Conservation (phyloP, 1,140 invertebrate species). For the silkworm (Bombyx mori) region DNA sequence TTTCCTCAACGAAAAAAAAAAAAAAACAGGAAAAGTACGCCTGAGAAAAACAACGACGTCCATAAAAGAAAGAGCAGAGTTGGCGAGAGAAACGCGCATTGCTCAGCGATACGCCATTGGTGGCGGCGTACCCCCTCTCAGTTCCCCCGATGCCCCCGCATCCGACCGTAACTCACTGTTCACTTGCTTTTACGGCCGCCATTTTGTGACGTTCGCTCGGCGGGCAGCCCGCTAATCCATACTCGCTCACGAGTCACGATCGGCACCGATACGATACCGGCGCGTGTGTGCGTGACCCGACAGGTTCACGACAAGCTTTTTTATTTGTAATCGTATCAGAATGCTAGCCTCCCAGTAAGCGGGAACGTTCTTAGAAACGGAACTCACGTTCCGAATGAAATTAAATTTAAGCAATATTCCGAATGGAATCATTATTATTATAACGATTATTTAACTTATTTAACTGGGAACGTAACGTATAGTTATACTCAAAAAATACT, state of each 20-base stretch:
- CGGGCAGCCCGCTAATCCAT: constrained; percentile 53
- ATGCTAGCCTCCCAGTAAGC: constrained; percentile 16
- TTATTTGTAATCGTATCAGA: constrained; percentile 16
- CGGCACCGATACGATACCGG: constrained; percentile 8
- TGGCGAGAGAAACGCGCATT: constrained; percentile 47
- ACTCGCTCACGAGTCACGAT: constrained; percentile 13
- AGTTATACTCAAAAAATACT: no score
- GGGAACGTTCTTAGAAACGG: constrained; percentile 16
- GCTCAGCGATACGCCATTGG: constrained; percentile 59
- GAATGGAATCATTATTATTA: not conserved
- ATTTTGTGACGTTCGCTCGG: constrained; percentile 67
- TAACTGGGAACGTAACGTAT: no score
- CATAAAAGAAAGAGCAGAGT: constrained; percentile 68
- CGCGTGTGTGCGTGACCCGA: constrained; percentile 49
- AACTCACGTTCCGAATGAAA: constrained; percentile 9
- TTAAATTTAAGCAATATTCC: not conserved
- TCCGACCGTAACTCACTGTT: constrained; percentile 65
- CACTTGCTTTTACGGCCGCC: constrained; percentile 70
- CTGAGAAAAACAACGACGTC: constrained; percentile 61
- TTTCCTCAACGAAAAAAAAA: constrained; percentile 59
- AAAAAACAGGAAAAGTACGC: constrained; percentile 64
- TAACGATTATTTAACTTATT: not conserved
- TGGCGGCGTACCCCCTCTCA: constrained; percentile 21
- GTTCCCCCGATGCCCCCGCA: constrained; percentile 23
- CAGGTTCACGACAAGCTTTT: constrained; percentile 15